These are phyloP conservation scores for Apodemia mormo DNA, from an alignment of 2,888 invertebrate genomes.

Conservation along the genomic window DNA sequence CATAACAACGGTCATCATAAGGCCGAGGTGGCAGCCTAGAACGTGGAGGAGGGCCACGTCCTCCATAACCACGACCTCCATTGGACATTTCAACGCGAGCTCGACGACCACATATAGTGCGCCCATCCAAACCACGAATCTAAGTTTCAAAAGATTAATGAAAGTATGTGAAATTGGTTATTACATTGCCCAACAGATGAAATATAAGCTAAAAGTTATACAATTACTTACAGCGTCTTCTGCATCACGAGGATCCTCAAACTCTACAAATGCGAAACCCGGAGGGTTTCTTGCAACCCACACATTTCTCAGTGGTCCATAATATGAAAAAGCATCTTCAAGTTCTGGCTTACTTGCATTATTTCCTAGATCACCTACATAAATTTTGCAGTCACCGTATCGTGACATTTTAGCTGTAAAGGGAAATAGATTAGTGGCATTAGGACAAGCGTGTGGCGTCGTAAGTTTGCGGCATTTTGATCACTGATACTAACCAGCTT, in stretches of 20 bases:
- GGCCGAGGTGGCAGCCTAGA: slow-evolving; percentile 88
- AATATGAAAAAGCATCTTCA: slow-evolving; percentile 96
- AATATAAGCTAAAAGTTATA: background rate
- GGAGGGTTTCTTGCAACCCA: slow-evolving; percentile 99
- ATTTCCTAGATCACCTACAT: slow-evolving; percentile 96
- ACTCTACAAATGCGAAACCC: slow-evolving; percentile 97
- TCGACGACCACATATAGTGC: slow-evolving; percentile 93
- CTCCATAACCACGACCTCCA: slow-evolving; percentile 85
- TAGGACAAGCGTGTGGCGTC: slow-evolving; percentile 5
- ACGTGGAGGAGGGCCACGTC: slow-evolving; percentile 82
- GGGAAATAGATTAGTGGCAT: background rate
- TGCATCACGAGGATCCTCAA: slow-evolving; percentile 95
- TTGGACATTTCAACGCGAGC: slow-evolving; percentile 96
- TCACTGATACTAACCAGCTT: background rate
- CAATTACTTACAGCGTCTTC: slow-evolving; percentile 90
- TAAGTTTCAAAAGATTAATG: slow-evolving; percentile 35
- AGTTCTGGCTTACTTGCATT: slow-evolving; percentile 95
- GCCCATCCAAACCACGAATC: slow-evolving; percentile 85
- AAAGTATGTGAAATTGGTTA: background rate
- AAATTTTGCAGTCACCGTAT: slow-evolving; percentile 95
- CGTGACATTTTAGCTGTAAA: slow-evolving; percentile 83
- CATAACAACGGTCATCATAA: slow-evolving; percentile 96
- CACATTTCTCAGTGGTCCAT: slow-evolving; percentile 95
- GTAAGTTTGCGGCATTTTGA: background rate
- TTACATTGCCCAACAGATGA: too few relatives aligned